Conservation (phyloP, 2,888 invertebrate genomes). For the Pollenia griseotomentosa region DNA sequence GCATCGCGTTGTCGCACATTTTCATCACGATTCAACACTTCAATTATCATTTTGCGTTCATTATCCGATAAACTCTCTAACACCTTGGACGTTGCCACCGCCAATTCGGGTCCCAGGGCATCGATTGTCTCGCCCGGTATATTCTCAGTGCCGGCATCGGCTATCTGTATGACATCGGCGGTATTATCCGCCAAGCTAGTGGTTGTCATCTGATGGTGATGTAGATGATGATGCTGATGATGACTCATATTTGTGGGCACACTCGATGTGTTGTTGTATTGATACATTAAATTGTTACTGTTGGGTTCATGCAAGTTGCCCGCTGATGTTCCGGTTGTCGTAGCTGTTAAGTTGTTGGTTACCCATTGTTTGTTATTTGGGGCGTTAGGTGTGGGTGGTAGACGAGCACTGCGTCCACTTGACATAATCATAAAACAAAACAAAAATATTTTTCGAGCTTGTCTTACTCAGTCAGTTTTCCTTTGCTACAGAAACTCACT, state of each 20-base stretch:
- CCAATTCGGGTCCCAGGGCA: slow-evolving; percentile 81
- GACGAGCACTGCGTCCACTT: slow-evolving; percentile 83
- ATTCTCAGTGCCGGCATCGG: slow-evolving; percentile 77
- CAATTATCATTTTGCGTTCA: slow-evolving; percentile 86
- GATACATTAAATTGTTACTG: slow-evolving; percentile 71
- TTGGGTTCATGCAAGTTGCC: slow-evolving; percentile 61
- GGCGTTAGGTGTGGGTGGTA: slow-evolving; percentile 82
- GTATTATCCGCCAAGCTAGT: slow-evolving; percentile 65
- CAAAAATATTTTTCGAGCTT: slow-evolving; percentile 15
- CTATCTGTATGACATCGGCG: slow-evolving; percentile 64
- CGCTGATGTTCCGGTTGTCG: slow-evolving; percentile 59
- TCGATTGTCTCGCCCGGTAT: slow-evolving; percentile 81
- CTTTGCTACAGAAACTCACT: not conserved
- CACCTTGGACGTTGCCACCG: slow-evolving; percentile 82
- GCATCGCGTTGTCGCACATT: slow-evolving; percentile 85
- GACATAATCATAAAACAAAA: slow-evolving; percentile 78
- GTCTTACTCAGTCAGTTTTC: not conserved
- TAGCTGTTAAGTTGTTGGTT: slow-evolving; percentile 47
- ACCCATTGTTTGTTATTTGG: slow-evolving; percentile 76
- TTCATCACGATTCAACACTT: slow-evolving; percentile 86
- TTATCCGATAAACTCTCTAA: slow-evolving; percentile 83
- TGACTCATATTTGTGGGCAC: slow-evolving; percentile 58
- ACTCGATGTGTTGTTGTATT: slow-evolving; percentile 48
- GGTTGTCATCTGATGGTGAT: slow-evolving; percentile 48
- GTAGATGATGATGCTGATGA: slow-evolving; percentile 30